Evolutionary conservation across 2,888 invertebrate genomes (phyloP).

Genomic region (Seira musarum): DNA sequence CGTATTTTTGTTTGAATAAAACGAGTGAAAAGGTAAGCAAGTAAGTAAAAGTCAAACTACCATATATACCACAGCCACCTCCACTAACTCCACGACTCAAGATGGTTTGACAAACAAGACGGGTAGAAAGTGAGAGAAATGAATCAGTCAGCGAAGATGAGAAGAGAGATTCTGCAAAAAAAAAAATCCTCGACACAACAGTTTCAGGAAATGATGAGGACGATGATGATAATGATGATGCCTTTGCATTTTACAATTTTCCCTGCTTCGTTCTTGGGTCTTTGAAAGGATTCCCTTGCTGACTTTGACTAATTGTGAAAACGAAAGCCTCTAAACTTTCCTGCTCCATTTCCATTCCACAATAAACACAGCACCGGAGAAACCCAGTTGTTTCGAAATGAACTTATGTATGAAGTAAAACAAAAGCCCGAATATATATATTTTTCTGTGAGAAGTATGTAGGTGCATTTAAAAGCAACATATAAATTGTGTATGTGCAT

Average conservation of each 20-base stretch:
- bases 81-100: constrained; percentile 4
- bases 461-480: no score
- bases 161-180: constrained; percentile 28
- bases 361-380: neutral
- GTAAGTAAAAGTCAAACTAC: no score
- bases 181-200: neutral
- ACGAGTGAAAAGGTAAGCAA: constrained; percentile 11
- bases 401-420: neutral
- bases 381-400: neutral
- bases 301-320: constrained; percentile 17
- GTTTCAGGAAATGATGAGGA: neutral
- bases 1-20: no score
- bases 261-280: neutral
- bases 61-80: no score
- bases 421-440: no score
- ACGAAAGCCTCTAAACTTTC: neutral
- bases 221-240: constrained; percentile 2
- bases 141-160: constrained; percentile 38
- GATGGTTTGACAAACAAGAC: constrained; percentile 48
- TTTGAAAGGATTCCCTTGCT: neutral
- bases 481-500: no score
- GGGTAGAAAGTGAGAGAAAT: constrained; percentile 51
- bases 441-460: no score
- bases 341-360: neutral
- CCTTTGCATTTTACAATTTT: neutral